Evolutionary conservation across 2,797 vertebrate species (phyloP).

Genomic region (Epinephelus malabaricus): DNA sequence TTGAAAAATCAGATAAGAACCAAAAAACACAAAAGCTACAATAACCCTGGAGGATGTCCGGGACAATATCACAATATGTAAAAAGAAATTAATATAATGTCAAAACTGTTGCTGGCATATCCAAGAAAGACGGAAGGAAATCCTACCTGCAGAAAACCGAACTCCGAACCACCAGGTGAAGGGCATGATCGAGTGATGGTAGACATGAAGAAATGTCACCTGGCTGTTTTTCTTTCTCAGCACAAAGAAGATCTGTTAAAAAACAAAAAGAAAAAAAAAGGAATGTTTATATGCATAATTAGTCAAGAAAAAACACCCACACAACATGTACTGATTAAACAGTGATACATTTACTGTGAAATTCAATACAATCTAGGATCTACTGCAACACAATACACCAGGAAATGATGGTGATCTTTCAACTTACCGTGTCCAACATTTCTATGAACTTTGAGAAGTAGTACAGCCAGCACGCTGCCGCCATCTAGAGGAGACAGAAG

Average conservation of each 20-base stretch:
- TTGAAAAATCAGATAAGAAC: no score
- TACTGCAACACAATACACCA: background rate
- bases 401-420: background rate
- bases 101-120: background rate
- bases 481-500: conserved; percentile 89
- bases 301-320: background rate
- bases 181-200: conserved; percentile 98
- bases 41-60: background rate
- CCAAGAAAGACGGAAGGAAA: accelerated
- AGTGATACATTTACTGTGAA: background rate
- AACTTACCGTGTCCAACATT: conserved; percentile 96
- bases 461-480: conserved; percentile 94
- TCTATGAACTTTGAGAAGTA: conserved; percentile 99
- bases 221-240: conserved; percentile 97
- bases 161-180: conserved; percentile 99
- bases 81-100: background rate
- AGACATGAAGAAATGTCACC: conserved; percentile 97
- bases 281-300: background rate
- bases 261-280: background rate
- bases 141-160: conserved; percentile 94
- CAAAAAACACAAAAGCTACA: no score
- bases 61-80: background rate
- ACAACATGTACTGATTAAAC: no score
- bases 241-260: conserved; percentile 94
- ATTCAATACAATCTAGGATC: background rate